Evolutionary conservation across 2,888 invertebrate genomes (phyloP), one percentile per base, ranked within the genome.

Genomic region (Xylota segnis): DNA sequence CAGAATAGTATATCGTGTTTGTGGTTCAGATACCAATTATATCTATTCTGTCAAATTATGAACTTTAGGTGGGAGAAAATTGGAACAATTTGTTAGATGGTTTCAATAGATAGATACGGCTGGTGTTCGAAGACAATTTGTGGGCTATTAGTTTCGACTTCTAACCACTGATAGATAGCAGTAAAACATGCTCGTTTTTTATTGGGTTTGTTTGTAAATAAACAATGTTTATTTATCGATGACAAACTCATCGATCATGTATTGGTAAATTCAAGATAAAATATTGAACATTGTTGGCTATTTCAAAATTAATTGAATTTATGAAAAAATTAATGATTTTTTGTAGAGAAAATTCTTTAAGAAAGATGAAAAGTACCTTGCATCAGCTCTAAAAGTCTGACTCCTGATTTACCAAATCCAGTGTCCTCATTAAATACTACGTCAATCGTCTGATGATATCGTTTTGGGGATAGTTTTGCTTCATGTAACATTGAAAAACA

Each of bases 21-120:
- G 61, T 63, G 54, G 34, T 34, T 37, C 43, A 47, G 45, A 58
- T 58, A 71, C 54, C 63, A 66, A 58, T 59, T 58, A 52, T n/a
- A 45, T 23, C 32, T 59, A 16, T 45, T 74, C 14, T 63, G 37
- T 63, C 61, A 40, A 18, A 59, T 40, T 27, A 14, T 40, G 47
- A 59, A 52, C 43, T 9, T 3, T 9, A 34, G 10, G 23, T 18
- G 23, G 43, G 12, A 29, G 10, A 43, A 47, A 68, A 40, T 16
- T 40, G 50, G 50, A n/a, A n/a, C 50, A 37, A 50, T 65, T 50
- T 12, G 32, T 29, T 16, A 14, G 27, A 45, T 27, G 29, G 29
- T 12, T 14, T 27, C 3, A 29, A 12, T 29, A 47, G 45, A 23
- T 56, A 40, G 23, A 58, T 58, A 58, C 18, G 43, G 14, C 29